A percentile compares a stretch with the other conserved stretches of the same genome.
phyloP scores from a whole-genome alignment of 2,888 invertebrate genomes.

The Clivina fossor region DNA sequence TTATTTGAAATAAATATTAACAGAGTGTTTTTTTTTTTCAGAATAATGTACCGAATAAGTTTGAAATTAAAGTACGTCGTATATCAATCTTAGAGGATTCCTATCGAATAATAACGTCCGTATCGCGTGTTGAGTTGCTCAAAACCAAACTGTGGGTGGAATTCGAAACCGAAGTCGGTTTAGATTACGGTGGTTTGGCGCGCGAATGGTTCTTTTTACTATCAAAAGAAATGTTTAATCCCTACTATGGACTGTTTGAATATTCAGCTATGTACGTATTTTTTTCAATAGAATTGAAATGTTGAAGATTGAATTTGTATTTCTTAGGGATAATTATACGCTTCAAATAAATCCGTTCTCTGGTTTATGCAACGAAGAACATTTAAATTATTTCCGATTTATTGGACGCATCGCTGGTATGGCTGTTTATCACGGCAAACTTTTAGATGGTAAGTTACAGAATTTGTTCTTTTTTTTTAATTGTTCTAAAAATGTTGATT shows the following conservation, averaged over 20 bases:
- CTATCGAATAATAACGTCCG: slow-evolving; percentile 90
- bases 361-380: slow-evolving; percentile 96
- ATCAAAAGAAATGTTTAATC: slow-evolving; percentile 99
- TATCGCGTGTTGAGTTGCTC: slow-evolving; percentile 85
- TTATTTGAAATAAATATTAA: too few relatives aligned
- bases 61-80: slow-evolving; percentile 92
- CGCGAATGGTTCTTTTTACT: slow-evolving; percentile 98
- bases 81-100: slow-evolving; percentile 95
- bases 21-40: slow-evolving; percentile 57
- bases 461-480: slow-evolving; percentile 1
- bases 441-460: slow-evolving; percentile 81
- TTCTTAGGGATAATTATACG: slow-evolving; percentile 89
- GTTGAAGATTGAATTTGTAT: background rate
- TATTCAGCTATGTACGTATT: slow-evolving; percentile 92
- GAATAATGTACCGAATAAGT: slow-evolving; percentile 96
- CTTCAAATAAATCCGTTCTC: slow-evolving; percentile 98
- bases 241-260: slow-evolving; percentile 98
- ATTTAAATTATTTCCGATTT: slow-evolving; percentile 97
- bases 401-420: slow-evolving; percentile 98
- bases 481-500: background rate
- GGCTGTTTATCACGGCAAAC: slow-evolving; percentile 98
- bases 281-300: slow-evolving; percentile 3
- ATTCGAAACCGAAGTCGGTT: slow-evolving; percentile 95
- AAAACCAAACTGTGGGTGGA: slow-evolving; percentile 99
- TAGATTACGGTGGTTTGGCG: slow-evolving; percentile 95